Percentiles rank a stretch among this genome's conserved stretches.
phyloP scores from a whole-genome alignment of 1,140 invertebrate genomes.

The Diorhabda sublineata region DNA sequence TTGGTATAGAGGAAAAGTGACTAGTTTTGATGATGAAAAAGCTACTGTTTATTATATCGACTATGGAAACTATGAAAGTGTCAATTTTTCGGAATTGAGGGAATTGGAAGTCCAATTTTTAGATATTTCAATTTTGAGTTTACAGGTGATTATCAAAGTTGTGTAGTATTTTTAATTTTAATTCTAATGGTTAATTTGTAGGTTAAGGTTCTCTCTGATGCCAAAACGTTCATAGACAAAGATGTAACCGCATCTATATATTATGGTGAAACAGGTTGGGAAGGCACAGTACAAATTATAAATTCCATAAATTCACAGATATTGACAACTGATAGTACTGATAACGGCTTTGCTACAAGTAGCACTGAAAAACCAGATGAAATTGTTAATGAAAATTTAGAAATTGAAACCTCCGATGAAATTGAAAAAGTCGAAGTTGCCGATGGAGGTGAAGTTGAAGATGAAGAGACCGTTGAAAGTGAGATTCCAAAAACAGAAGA shows the following conservation, averaged over 20 bases:
- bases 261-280: constrained; percentile 35
- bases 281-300: constrained; percentile 23
- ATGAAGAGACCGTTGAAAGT: no score
- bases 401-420: no score
- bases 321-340: background rate
- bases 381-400: no score
- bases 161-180: no score
- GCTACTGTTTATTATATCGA: constrained; percentile 65
- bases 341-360: background rate
- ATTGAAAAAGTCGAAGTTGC: no score
- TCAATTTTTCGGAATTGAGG: constrained; percentile 40
- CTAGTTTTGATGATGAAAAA: constrained; percentile 47
- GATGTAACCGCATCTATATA: constrained; percentile 29
- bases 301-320: background rate
- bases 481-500: no score
- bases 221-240: constrained; percentile 27
- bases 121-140: constrained; percentile 30
- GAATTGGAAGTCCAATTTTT: constrained; percentile 32
- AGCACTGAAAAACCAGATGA: constrained; percentile 9
- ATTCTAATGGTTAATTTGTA: background rate
- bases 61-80: constrained; percentile 69
- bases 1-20: constrained; percentile 64
- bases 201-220: background rate
- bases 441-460: no score
- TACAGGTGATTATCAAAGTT: constrained; percentile 26